These are phyloP conservation scores for Vanessa atalanta DNA, from an alignment of 1,140 invertebrate genomes.

Conservation along the genomic window DNA sequence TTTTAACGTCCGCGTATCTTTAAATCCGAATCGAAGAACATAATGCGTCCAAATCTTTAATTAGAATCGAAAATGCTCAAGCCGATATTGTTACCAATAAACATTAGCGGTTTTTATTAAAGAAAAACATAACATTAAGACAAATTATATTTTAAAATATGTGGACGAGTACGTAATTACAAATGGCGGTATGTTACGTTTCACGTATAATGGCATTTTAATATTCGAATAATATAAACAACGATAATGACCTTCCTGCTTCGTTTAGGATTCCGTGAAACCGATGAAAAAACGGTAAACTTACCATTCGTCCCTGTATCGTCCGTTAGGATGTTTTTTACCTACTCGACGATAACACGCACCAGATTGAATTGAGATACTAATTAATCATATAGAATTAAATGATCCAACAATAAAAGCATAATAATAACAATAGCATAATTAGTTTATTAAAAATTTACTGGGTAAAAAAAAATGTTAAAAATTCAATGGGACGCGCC, in stretches of 20 bases:
- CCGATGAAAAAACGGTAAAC: background rate
- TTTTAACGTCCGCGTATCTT: constrained; percentile 3
- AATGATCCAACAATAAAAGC: too few relatives aligned
- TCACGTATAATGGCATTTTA: constrained; percentile 1
- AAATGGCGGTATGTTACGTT: background rate
- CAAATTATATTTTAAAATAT: background rate
- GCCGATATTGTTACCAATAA: constrained; percentile 18
- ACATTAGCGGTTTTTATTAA: constrained; percentile 14
- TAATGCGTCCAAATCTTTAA: constrained; percentile 25
- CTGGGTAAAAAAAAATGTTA: too few relatives aligned
- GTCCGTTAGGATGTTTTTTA: too few relatives aligned
- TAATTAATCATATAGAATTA: too few relatives aligned
- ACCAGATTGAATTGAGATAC: too few relatives aligned
- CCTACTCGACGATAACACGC: too few relatives aligned
- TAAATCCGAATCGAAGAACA: constrained; percentile 13
- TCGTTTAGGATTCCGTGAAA: background rate
- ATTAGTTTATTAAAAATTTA: too few relatives aligned
- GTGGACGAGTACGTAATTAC: background rate
- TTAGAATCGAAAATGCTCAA: constrained; percentile 16
- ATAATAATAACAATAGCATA: too few relatives aligned
- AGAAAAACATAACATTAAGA: background rate
- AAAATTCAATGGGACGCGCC: too few relatives aligned
- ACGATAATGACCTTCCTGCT: background rate
- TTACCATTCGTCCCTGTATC: too few relatives aligned
- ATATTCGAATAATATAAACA: constrained; percentile 17